These are phyloP conservation scores for Ceratina australensis DNA, from an alignment of 1,140 invertebrate species.

Conservation along the genomic window DNA sequence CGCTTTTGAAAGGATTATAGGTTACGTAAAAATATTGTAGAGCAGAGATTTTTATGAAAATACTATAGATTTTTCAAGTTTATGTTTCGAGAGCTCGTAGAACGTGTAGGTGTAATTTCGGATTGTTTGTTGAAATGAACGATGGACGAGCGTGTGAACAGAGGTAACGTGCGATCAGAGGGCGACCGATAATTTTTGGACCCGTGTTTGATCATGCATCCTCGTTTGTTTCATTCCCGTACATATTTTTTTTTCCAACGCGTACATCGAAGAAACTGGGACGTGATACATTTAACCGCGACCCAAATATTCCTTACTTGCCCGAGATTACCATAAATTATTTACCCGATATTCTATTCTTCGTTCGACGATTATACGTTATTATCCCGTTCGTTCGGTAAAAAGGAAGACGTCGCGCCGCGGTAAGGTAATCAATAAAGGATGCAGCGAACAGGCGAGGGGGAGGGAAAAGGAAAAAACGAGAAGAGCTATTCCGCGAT, in stretches of 20 bases:
- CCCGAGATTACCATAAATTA: not conserved
- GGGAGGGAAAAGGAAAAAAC: not conserved
- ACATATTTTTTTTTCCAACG: not conserved
- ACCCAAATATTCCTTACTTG: too few species aligned
- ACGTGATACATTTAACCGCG: too few species aligned
- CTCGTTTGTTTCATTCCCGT: not conserved
- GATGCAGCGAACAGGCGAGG: slow-evolving; percentile 10
- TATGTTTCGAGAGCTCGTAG: not conserved
- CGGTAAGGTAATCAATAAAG: not conserved
- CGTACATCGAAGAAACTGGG: not conserved
- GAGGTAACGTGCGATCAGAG: not conserved
- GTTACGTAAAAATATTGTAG: too few species aligned
- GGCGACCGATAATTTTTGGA: not conserved
- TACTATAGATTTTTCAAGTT: too few species aligned
- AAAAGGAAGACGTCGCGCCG: not conserved
- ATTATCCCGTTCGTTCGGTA: not conserved
- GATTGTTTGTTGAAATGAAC: not conserved
- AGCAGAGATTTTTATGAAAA: too few species aligned
- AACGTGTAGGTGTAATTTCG: not conserved
- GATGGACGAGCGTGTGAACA: not conserved
- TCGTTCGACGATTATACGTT: not conserved
- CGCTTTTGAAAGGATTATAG: too few species aligned
- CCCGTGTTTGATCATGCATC: not conserved
- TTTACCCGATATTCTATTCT: not conserved
- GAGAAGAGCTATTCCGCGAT: not conserved